Evolutionary conservation across 2,797 vertebrate genomes (phyloP).

Genomic region (Salarias fasciatus): DNA sequence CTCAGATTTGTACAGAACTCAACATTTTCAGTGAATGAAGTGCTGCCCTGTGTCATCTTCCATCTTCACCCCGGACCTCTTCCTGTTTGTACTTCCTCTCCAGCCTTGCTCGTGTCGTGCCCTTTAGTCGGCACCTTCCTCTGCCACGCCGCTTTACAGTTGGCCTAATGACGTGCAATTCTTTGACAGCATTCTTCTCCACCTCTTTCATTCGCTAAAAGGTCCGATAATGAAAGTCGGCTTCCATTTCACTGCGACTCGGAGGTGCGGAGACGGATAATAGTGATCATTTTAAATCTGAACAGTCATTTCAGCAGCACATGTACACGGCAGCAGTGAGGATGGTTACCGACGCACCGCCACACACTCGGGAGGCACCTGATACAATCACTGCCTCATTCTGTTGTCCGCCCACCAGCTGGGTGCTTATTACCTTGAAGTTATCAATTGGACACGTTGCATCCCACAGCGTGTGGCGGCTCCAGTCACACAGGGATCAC

Average conservation of each 20-base stretch:
- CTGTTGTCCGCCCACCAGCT: conserved; percentile 54
- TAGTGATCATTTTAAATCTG: neutral
- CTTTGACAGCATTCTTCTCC: too few species aligned
- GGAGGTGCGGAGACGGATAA: neutral
- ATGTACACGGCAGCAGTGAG: conserved; percentile 1
- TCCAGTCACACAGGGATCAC: conserved; percentile 52
- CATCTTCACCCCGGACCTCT: too few species aligned
- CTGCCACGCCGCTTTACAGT: too few species aligned
- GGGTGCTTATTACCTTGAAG: conserved; percentile 44
- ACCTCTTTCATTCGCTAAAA: neutral
- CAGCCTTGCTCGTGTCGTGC: too few species aligned
- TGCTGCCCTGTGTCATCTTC: too few species aligned
- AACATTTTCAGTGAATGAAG: too few species aligned
- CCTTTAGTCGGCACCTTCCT: too few species aligned
- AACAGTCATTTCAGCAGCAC: neutral
- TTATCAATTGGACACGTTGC: conserved; percentile 58
- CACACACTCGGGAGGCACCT: conserved; percentile 12
- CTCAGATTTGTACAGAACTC: too few species aligned
- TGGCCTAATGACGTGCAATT: too few species aligned
- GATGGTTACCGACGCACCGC: neutral
- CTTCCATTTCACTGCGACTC: neutral
- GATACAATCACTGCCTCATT: conserved; percentile 32
- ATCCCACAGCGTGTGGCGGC: conserved; percentile 45
- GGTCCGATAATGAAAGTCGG: neutral
- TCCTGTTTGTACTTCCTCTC: too few species aligned